phyloP scores from a whole-genome alignment of 2,888 invertebrate species.

The Bedellia somnulentella region DNA sequence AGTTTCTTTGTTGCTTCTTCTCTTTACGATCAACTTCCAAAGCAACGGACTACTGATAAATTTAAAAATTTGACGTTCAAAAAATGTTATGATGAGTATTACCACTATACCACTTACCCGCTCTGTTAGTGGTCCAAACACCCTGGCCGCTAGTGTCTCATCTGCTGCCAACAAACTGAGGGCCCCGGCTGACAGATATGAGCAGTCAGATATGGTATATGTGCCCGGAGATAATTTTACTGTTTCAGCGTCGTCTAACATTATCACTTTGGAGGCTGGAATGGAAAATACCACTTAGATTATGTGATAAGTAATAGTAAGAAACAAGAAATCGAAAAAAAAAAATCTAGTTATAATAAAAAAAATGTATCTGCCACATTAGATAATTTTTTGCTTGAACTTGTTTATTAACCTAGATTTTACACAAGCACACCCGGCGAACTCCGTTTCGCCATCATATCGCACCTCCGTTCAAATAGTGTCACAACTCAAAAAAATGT shows the following conservation, averaged over 20 bases:
- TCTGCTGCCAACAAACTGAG: neutral
- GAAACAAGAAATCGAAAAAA: neutral
- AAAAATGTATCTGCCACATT: too few relatives aligned
- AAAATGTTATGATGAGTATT: neutral
- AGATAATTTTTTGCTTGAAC: too few relatives aligned
- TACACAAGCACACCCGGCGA: too few relatives aligned
- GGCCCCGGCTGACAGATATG: neutral
- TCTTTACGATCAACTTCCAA: too few relatives aligned
- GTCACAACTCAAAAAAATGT: too few relatives aligned
- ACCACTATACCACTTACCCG: neutral
- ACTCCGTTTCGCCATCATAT: too few relatives aligned
- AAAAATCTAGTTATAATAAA: neutral
- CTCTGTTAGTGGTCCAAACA: neutral
- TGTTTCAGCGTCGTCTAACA: neutral
- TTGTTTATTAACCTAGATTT: too few relatives aligned
- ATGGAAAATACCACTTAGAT: too few relatives aligned
- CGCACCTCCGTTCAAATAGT: too few relatives aligned
- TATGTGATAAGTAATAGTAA: neutral
- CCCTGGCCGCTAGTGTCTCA: neutral
- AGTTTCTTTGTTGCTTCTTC: too few relatives aligned
- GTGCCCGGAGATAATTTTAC: neutral
- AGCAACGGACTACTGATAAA: too few relatives aligned
- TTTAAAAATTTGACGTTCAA: too few relatives aligned
- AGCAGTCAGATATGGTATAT: neutral
- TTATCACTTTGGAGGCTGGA: conserved; percentile 1